Evolutionary conservation across 1,140 invertebrate genomes (phyloP).

Genomic region (Pollicipes pollicipes): DNA sequence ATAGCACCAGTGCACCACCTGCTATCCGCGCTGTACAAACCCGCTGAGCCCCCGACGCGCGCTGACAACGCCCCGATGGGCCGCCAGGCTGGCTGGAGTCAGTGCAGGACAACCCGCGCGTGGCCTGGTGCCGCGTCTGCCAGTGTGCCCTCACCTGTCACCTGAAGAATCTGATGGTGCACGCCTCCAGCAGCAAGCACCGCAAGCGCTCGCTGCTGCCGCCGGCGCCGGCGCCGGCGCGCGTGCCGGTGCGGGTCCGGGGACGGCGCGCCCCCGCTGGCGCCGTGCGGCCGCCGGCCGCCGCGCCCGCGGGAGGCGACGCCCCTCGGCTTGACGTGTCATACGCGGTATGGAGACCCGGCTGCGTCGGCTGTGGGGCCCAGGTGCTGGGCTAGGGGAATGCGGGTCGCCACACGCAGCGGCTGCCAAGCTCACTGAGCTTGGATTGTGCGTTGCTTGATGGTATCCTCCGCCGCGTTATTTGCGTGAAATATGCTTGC

Average conservation of each 20-base stretch:
- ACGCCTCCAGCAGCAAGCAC: neutral
- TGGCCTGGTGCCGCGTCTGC: neutral
- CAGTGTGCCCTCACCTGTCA: neutral
- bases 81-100: neutral
- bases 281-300: too few relatives aligned
- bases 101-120: neutral
- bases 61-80: neutral
- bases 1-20: too few relatives aligned
- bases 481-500: too few relatives aligned
- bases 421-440: neutral
- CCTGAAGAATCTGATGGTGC: neutral
- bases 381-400: neutral
- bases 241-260: too few relatives aligned
- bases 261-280: too few relatives aligned
- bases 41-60: too few relatives aligned
- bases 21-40: too few relatives aligned
- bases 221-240: too few relatives aligned
- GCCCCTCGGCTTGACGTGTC: neutral
- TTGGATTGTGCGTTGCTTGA: neutral
- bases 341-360: neutral
- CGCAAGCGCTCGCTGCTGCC: neutral
- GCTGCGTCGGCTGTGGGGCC: too few relatives aligned
- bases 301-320: neutral
- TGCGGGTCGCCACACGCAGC: too few relatives aligned
- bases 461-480: too few relatives aligned